Evolutionary conservation across 2,888 invertebrate species (phyloP).

Genomic region (Coenonympha glycerion): DNA sequence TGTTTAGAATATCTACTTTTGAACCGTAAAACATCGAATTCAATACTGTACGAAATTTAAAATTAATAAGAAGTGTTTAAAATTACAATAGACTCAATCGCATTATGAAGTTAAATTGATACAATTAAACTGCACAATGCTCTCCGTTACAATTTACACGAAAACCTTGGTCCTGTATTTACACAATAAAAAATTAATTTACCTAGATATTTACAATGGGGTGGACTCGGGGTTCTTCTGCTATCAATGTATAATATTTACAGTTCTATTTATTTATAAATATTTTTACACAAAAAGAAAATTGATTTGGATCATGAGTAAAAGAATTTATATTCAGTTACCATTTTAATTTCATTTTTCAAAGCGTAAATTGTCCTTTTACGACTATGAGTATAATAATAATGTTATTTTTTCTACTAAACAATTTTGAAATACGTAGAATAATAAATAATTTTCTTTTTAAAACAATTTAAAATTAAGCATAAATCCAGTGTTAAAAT

Average conservation of each 20-base stretch:
- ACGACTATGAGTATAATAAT: too few relatives aligned
- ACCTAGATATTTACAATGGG: slow-evolving; percentile 65
- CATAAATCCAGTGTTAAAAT: too few relatives aligned
- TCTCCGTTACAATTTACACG: slow-evolving; percentile 39
- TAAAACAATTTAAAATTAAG: too few relatives aligned
- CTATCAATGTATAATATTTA: background rate
- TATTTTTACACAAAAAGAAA: too few relatives aligned
- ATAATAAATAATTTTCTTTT: too few relatives aligned
- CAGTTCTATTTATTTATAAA: too few relatives aligned
- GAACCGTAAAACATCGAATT: background rate
- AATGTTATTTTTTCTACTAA: too few relatives aligned
- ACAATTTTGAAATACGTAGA: too few relatives aligned
- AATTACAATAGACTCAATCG: slow-evolving; percentile 29
- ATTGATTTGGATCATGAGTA: too few relatives aligned
- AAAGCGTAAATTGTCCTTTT: too few relatives aligned
- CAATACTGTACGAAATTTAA: background rate
- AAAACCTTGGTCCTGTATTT: slow-evolving; percentile 67
- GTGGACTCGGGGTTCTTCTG: slow-evolving; percentile 16
- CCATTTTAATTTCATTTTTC: too few relatives aligned
- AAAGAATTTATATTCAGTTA: too few relatives aligned
- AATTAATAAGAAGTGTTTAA: background rate
- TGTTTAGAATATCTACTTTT: slow-evolving; percentile 5
- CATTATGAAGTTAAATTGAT: slow-evolving; percentile 26
- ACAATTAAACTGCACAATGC: slow-evolving; percentile 46
- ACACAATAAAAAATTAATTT: slow-evolving; percentile 61